Evolutionary conservation across 2,113 vertebrate genomes (phyloP).

Genomic region (Echinops telfairi): DNA sequence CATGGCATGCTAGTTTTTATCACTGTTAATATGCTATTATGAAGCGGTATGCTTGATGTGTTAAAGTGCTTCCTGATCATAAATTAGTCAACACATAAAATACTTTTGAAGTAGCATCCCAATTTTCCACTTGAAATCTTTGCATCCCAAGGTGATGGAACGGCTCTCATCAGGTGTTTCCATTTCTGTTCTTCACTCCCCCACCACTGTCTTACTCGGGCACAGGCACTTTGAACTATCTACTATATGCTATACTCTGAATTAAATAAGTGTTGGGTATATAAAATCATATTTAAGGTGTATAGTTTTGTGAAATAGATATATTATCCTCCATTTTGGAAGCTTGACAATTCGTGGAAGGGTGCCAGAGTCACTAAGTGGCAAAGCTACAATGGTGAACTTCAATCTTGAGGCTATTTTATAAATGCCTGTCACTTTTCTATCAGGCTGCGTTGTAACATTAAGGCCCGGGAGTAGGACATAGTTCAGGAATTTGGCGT

Average conservation of each 20-base stretch:
- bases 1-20: slow-evolving; percentile 73
- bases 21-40: slow-evolving; percentile 71
- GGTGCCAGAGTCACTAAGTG: background rate
- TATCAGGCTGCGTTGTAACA: background rate
- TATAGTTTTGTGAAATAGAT: background rate
- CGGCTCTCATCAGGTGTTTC: slow-evolving; percentile 57
- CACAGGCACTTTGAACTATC: background rate
- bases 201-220: background rate
- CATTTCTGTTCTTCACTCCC: background rate
- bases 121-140: slow-evolving; percentile 75
- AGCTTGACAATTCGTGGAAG: background rate
- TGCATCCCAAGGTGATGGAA: slow-evolving; percentile 64
- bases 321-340: slow-evolving; percentile 19
- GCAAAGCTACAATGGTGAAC: background rate
- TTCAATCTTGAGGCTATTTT: background rate
- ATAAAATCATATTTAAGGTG: background rate
- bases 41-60: slow-evolving; percentile 57
- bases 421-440: background rate
- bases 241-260: background rate
- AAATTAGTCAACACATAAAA: slow-evolving; percentile 75
- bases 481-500: background rate
- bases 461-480: background rate
- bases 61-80: slow-evolving; percentile 61
- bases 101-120: slow-evolving; percentile 57
- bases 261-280: background rate